phyloP scores from a whole-genome alignment of 2,113 vertebrate species.

The Anoura caudifer region DNA sequence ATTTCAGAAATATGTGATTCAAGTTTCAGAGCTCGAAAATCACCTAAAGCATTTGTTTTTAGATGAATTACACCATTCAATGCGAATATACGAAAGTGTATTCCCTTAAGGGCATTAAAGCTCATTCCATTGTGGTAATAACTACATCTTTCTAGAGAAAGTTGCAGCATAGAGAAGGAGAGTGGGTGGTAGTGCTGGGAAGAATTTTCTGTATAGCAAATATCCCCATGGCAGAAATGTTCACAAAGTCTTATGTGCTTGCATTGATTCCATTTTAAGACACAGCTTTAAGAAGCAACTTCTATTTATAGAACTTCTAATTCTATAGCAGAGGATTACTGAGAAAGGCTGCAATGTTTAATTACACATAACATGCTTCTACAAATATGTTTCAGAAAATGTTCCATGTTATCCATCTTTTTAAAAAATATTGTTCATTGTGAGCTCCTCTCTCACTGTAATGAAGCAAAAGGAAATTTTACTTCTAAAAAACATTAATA shows the following conservation, averaged over 20 bases:
- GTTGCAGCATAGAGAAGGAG: neutral
- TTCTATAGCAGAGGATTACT: conserved; percentile 6
- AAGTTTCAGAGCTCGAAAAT: conserved; percentile 15
- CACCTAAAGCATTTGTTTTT: neutral
- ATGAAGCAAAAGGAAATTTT: neutral
- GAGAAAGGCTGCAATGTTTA: conserved; percentile 4
- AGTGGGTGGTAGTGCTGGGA: neutral
- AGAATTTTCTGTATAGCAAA: neutral
- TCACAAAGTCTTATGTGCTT: conserved; percentile 4
- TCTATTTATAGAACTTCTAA: neutral
- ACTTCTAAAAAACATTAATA: neutral
- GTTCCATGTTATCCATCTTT: neutral
- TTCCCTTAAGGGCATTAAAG: neutral
- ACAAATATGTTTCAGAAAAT: neutral
- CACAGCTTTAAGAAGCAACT: conserved; percentile 32
- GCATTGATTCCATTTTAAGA: conserved; percentile 17
- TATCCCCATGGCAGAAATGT: neutral
- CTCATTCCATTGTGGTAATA: conserved; percentile 1
- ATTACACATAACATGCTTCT: neutral
- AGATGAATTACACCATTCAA: neutral
- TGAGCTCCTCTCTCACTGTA: neutral
- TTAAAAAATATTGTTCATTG: neutral
- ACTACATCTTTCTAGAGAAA: neutral
- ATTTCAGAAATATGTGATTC: conserved; percentile 24
- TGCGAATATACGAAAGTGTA: neutral